A percentile compares a stretch with the other conserved stretches of the same genome.
Evolutionary conservation across 2,797 vertebrate genomes (phyloP).

Genomic region (Sebastes vulpes): DNA sequence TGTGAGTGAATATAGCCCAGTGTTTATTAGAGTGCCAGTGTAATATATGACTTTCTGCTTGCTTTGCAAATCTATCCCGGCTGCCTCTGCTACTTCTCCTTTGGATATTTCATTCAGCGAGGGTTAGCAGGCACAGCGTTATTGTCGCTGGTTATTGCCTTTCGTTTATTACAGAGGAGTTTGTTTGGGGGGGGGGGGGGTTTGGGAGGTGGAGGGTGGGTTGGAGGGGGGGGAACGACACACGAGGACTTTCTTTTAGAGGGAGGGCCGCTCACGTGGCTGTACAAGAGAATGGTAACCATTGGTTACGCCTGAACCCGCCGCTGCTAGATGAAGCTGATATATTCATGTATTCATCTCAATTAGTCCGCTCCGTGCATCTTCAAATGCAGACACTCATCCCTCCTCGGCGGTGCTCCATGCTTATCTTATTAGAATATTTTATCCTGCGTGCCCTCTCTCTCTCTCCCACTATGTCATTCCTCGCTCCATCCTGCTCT

Average conservation of each 20-base stretch:
- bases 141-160: conserved; percentile 84
- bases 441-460: conserved; percentile 50
- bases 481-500: conserved; percentile 24
- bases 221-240: neutral
- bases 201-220: neutral
- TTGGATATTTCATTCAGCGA: conserved; percentile 78
- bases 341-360: conserved; percentile 87
- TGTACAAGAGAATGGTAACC: conserved; percentile 79
- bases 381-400: conserved; percentile 79
- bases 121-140: conserved; percentile 78
- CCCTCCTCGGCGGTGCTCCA: conserved; percentile 65
- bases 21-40: conserved; percentile 76
- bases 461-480: conserved; percentile 19
- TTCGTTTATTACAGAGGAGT: conserved; percentile 83
- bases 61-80: conserved; percentile 78
- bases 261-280: conserved; percentile 68
- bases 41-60: conserved; percentile 83
- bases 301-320: conserved; percentile 75
- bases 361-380: conserved; percentile 77
- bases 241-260: conserved; percentile 51
- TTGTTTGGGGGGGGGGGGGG: conserved; percentile 60
- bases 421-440: conserved; percentile 82
- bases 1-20: conserved; percentile 48
- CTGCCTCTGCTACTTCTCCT: conserved; percentile 70
- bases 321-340: conserved; percentile 73